Evolutionary conservation across 2,113 vertebrate genomes (phyloP).

Genomic region (Lophotis ruficrista): DNA sequence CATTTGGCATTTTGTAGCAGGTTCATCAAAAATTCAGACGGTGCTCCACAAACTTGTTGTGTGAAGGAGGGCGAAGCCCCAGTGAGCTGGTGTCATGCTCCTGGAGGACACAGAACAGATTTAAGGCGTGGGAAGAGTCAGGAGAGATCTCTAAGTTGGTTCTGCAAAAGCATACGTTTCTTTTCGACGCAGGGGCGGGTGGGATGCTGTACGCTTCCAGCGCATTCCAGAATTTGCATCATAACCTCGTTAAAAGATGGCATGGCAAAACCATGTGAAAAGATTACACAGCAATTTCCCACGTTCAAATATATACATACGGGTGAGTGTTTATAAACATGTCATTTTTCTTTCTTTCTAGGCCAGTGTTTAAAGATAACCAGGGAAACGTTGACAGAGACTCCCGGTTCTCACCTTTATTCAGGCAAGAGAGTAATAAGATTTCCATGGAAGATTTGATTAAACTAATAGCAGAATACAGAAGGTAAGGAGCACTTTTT

Average conservation of each 20-base stretch:
- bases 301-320: background rate
- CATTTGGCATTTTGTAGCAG: background rate
- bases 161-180: background rate
- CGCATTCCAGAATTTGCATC: background rate
- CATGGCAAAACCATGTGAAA: no score
- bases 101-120: background rate
- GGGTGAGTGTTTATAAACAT: background rate
- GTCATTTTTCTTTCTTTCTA: conserved; percentile 59
- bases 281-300: background rate
- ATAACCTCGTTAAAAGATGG: background rate
- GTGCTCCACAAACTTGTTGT: background rate
- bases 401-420: conserved; percentile 93
- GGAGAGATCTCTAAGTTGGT: background rate
- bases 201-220: background rate
- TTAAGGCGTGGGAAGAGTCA: background rate
- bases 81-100: background rate
- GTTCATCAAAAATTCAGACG: background rate
- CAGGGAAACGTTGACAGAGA: conserved; percentile 94
- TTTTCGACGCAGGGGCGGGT: background rate
- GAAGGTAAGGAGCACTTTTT: conserved; percentile 78
- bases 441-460: conserved; percentile 94
- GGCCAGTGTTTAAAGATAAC: conserved; percentile 96
- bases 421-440: conserved; percentile 96
- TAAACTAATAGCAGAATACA: conserved; percentile 91
- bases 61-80: background rate